These are phyloP conservation scores for Diaperis boleti DNA, from an alignment of 2,888 invertebrate species.

Conservation along the genomic window DNA sequence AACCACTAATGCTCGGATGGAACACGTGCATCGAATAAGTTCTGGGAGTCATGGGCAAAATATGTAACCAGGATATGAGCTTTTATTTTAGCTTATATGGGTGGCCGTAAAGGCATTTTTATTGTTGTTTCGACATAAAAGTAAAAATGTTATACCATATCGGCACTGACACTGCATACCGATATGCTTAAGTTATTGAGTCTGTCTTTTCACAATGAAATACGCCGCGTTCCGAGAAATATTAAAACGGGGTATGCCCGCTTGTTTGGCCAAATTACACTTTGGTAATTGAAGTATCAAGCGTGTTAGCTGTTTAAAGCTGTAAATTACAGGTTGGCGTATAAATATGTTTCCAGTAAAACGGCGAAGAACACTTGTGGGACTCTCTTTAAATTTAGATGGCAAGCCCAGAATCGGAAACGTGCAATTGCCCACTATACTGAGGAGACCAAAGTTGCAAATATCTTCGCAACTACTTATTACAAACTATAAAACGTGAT, in stretches of 20 bases:
- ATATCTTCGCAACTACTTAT: too few relatives aligned
- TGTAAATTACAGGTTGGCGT: too few relatives aligned
- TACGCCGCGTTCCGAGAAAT: constrained; percentile 42
- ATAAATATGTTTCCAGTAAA: too few relatives aligned
- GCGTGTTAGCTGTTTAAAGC: too few relatives aligned
- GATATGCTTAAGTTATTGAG: constrained; percentile 49
- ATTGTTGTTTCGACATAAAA: constrained; percentile 55
- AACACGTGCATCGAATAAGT: constrained; percentile 45
- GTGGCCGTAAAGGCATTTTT: constrained; percentile 53
- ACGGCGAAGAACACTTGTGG: too few relatives aligned
- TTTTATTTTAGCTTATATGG: constrained; percentile 54
- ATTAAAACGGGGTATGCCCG: constrained; percentile 39
- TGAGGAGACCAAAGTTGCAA: too few relatives aligned
- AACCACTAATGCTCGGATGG: constrained; percentile 31
- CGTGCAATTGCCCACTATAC: too few relatives aligned
- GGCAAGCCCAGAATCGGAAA: too few relatives aligned
- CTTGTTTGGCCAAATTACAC: too few relatives aligned
- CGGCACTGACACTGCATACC: constrained; percentile 50
- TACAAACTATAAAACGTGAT: neutral
- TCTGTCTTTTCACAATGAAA: constrained; percentile 39
- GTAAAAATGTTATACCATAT: constrained; percentile 53
- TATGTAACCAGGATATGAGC: constrained; percentile 51
- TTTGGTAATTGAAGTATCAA: too few relatives aligned
- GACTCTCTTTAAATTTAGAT: too few relatives aligned
- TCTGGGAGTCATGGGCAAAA: constrained; percentile 52